Evolutionary conservation across 2,113 vertebrate species (phyloP).

Genomic region (Nipponia nippon): DNA sequence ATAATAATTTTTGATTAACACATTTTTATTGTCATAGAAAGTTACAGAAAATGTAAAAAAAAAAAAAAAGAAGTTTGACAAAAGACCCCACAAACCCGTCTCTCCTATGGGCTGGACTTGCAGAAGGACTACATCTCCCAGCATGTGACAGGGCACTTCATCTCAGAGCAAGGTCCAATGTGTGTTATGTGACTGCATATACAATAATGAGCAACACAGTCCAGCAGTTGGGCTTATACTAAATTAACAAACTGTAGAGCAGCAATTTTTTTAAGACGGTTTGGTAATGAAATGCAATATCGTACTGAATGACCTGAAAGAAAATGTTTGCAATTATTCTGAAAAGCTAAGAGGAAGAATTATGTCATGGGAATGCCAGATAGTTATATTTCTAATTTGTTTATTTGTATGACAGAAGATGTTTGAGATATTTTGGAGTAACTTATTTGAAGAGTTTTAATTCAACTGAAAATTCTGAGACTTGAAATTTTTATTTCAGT

Average conservation of each 20-base stretch:
- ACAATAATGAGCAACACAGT: not conserved
- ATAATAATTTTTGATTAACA: not conserved
- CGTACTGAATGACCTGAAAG: not conserved
- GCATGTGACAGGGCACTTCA: not conserved
- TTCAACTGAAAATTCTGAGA: not conserved
- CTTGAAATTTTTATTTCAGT: not conserved
- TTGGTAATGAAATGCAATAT: not conserved
- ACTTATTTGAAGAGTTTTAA: not conserved
- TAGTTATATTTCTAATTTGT: not conserved
- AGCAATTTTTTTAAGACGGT: not conserved
- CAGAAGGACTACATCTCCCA: not conserved
- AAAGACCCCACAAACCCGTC: rapidly evolving
- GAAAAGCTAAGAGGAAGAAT: not conserved
- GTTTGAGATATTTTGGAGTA: not conserved
- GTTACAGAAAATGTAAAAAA: not conserved
- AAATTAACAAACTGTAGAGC: not conserved
- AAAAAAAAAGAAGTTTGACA: not conserved
- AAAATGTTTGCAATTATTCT: not conserved
- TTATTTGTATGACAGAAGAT: not conserved
- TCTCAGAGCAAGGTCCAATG: not conserved
- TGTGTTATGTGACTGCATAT: not conserved
- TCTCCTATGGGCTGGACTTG: not conserved
- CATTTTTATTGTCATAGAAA: not conserved
- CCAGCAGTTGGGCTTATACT: not conserved
- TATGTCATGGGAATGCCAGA: not conserved